Evolutionary conservation across 2,113 vertebrate genomes (phyloP).

Genomic region (Dasypus novemcinctus): DNA sequence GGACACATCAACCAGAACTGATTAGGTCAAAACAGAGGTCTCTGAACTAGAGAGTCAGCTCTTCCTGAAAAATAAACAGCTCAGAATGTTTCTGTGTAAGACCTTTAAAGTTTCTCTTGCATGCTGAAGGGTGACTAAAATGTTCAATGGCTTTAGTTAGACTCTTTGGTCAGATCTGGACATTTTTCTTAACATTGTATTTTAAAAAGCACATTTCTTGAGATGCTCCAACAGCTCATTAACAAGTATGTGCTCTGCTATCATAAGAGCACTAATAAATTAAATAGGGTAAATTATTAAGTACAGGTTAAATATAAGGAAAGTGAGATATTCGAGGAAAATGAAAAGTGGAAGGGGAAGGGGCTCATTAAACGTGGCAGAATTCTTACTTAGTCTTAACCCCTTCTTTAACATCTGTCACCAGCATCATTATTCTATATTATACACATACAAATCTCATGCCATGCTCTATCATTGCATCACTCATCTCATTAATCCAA

Average conservation of each 20-base stretch:
- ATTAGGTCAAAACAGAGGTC: conserved; percentile 54
- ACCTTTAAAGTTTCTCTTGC: neutral
- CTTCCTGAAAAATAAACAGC: conserved; percentile 44
- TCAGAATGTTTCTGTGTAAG: neutral
- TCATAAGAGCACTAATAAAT: neutral
- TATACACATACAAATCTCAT: neutral
- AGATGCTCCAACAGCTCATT: neutral
- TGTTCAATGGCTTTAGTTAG: neutral
- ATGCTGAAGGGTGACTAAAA: neutral
- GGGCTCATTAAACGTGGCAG: neutral
- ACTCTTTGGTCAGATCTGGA: neutral
- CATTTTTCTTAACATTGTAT: neutral
- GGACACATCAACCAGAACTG: conserved; percentile 23
- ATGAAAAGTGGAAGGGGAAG: neutral
- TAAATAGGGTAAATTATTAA: neutral
- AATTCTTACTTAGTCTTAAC: neutral
- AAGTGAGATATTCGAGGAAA: neutral
- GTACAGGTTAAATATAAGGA: neutral
- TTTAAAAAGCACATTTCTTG: neutral
- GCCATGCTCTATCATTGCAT: neutral
- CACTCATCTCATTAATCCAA: neutral
- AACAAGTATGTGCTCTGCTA: neutral
- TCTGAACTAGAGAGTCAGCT: conserved; percentile 37
- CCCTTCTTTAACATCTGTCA: neutral
- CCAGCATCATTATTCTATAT: neutral